These are phyloP conservation scores for Desmophyllum pertusum DNA, from an alignment of 92 coral and sea anemone species.

Conservation along the genomic window DNA sequence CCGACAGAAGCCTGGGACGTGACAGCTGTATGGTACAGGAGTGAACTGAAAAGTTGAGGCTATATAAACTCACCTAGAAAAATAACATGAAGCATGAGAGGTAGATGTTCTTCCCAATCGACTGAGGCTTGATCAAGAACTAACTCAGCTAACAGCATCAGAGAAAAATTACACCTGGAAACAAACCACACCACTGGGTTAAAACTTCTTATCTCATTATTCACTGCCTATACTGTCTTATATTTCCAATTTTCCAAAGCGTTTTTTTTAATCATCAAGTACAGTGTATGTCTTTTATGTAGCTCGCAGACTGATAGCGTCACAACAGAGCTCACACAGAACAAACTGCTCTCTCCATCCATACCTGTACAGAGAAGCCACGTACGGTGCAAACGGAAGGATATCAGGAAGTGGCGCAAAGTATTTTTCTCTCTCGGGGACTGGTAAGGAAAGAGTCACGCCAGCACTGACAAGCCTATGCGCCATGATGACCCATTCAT, in stretches of 20 bases:
- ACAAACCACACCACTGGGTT: not conserved
- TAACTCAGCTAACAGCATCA: conserved; percentile 92
- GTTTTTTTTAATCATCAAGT: too few species aligned
- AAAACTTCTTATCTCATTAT: not conserved
- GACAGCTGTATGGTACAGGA: too few species aligned
- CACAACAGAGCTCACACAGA: too few species aligned
- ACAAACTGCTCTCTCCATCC: not conserved
- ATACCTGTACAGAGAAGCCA: conserved; percentile 95
- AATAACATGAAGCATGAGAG: conserved; percentile 95
- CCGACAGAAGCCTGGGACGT: too few species aligned
- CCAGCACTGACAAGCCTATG: conserved; percentile 65
- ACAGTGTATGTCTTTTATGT: too few species aligned
- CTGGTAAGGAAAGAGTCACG: conserved; percentile 82
- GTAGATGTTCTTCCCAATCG: conserved; percentile 93
- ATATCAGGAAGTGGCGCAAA: conserved; percentile 90
- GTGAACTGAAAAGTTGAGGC: too few species aligned
- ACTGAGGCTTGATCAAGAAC: conserved; percentile 95
- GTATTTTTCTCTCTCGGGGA: conserved; percentile 81
- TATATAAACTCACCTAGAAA: conserved; percentile 85
- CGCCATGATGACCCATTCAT: conserved; percentile 78
- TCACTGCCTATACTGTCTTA: too few species aligned
- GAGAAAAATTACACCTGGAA: conserved; percentile 92
- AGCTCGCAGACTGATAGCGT: too few species aligned
- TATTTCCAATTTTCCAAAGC: too few species aligned
- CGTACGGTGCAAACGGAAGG: conserved; percentile 84